Evolutionary conservation across 2,113 vertebrate genomes (phyloP).

Genomic region (Recurvirostra avosetta): DNA sequence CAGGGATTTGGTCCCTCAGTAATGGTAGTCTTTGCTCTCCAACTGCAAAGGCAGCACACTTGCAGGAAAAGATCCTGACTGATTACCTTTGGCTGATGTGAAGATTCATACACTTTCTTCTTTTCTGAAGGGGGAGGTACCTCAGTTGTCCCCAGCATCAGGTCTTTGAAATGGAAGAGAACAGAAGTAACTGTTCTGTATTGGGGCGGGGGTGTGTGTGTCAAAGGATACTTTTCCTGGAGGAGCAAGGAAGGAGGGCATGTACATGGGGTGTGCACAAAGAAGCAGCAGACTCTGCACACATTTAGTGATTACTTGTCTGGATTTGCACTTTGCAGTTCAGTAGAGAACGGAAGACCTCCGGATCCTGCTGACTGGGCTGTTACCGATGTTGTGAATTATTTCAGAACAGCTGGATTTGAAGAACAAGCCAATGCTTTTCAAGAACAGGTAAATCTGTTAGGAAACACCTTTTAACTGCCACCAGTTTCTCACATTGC

Average conservation of each 20-base stretch:
- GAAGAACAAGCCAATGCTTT: constrained; percentile 95
- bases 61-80: not conserved
- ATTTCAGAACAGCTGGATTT: constrained; percentile 95
- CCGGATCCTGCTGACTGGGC: constrained; percentile 94
- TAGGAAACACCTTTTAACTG: constrained; percentile 1
- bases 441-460: constrained; percentile 89
- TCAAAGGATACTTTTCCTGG: not conserved
- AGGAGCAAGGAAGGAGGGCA: not conserved
- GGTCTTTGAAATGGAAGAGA: not conserved
- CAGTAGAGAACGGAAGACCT: constrained; percentile 88
- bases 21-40: not conserved
- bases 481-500: not conserved
- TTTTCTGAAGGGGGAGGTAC: not conserved
- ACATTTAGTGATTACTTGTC: not conserved
- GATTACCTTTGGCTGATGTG: not conserved
- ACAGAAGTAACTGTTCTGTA: not conserved
- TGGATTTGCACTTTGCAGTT: constrained; percentile 71
- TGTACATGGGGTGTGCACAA: not conserved
- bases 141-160: not conserved
- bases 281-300: not conserved
- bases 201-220: not conserved
- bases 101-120: not conserved
- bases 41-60: not conserved
- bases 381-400: constrained; percentile 93
- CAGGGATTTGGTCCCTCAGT: not conserved